A percentile compares a stretch with the other conserved stretches of the same genome.
These are phyloP conservation scores for Lycocerus yunnanus DNA, from an alignment of 2,888 invertebrate species.

Conservation along the genomic window DNA sequence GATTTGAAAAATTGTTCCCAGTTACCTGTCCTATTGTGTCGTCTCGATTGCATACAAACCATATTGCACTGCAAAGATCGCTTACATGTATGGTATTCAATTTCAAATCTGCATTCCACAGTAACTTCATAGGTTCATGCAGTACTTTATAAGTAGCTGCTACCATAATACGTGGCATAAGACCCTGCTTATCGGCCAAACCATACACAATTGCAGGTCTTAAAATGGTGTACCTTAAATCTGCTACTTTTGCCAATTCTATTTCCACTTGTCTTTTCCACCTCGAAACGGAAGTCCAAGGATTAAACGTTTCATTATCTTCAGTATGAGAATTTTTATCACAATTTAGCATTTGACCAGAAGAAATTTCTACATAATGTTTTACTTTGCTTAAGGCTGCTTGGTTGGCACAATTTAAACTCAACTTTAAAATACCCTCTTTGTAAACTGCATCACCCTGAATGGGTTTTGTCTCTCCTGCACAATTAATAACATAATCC, in stretches of 20 bases:
- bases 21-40: constrained; percentile 49
- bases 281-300: constrained; percentile 84
- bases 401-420: constrained; percentile 80
- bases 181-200: constrained; percentile 77
- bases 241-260: constrained; percentile 69
- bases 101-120: constrained; percentile 84
- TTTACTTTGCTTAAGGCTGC: constrained; percentile 71
- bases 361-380: constrained; percentile 82
- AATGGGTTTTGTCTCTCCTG: constrained; percentile 87
- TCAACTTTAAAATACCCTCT: constrained; percentile 85
- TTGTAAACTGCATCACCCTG: constrained; percentile 89
- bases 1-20: too few species aligned
- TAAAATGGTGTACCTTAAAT: constrained; percentile 76
- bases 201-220: constrained; percentile 89
- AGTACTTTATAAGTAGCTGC: constrained; percentile 88
- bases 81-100: constrained; percentile 87
- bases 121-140: constrained; percentile 87
- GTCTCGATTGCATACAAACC: constrained; percentile 63
- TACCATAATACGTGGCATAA: constrained; percentile 83
- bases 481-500: constrained; percentile 86
- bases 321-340: constrained; percentile 82
- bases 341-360: constrained; percentile 78
- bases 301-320: constrained; percentile 69
- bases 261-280: constrained; percentile 83
- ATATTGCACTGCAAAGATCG: constrained; percentile 83